Conservation (phyloP, 2,888 invertebrate genomes). For the Eulithis prunata region DNA sequence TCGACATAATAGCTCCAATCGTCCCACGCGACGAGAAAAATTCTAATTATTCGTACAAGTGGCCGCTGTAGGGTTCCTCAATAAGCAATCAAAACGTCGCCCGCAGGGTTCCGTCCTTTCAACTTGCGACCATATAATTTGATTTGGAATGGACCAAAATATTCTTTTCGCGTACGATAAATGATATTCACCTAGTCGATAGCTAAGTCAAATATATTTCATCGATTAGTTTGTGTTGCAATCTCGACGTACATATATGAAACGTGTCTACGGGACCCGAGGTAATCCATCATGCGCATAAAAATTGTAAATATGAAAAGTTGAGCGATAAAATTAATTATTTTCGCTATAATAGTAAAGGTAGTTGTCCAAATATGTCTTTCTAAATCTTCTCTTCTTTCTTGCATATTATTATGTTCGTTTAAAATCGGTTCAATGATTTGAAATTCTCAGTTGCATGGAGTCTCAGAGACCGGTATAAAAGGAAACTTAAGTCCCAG, state of each 20-base stretch:
- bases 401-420: too few relatives aligned
- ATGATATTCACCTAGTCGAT: neutral
- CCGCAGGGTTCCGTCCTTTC: conserved; percentile 55
- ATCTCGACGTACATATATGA: too few relatives aligned
- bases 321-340: too few relatives aligned
- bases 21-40: conserved; percentile 11
- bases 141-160: conserved; percentile 12
- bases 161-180: conserved; percentile 4
- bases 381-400: too few relatives aligned
- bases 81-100: conserved; percentile 67
- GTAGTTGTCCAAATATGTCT: too few relatives aligned
- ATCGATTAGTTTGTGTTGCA: too few relatives aligned
- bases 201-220: too few relatives aligned
- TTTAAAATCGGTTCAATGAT: neutral
- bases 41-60: conserved; percentile 25
- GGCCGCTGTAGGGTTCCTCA: conserved; percentile 47
- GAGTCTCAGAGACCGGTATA: neutral
- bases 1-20: neutral
- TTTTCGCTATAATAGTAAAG: too few relatives aligned
- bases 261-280: too few relatives aligned
- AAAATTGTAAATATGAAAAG: too few relatives aligned
- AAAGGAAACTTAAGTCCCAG: conserved; percentile 8
- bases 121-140: conserved; percentile 25
- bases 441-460: conserved; percentile 3
- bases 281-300: too few relatives aligned